Percentiles rank a stretch among this genome's conserved stretches.
These are phyloP conservation scores for Zaprionus lineosus DNA, from an alignment of 2,888 invertebrate genomes.

Conservation along the genomic window DNA sequence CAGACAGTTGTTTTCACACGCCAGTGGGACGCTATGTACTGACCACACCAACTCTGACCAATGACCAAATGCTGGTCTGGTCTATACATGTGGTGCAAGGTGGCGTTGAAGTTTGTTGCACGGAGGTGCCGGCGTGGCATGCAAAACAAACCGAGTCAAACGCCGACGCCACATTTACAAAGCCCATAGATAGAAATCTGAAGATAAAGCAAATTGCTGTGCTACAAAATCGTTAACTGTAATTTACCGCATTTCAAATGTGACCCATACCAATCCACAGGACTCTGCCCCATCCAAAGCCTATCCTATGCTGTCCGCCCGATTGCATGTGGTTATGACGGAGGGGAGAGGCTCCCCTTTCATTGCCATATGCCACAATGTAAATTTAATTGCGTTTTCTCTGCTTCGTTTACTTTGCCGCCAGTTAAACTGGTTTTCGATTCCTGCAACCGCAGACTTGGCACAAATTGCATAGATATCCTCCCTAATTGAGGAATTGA, in stretches of 20 bases:
- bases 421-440: slow-evolving; percentile 36
- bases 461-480: slow-evolving; percentile 29
- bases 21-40: slow-evolving; percentile 13
- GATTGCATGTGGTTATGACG: slow-evolving; percentile 55
- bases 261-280: slow-evolving; percentile 45
- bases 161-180: slow-evolving; percentile 68
- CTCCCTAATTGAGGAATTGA: slow-evolving; percentile 47
- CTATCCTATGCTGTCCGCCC: too few species aligned
- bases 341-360: slow-evolving; percentile 9
- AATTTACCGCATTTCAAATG: slow-evolving; percentile 75
- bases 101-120: slow-evolving; percentile 21
- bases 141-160: slow-evolving; percentile 68
- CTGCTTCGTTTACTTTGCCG: slow-evolving; percentile 4
- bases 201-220: slow-evolving; percentile 76
- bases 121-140: slow-evolving; percentile 55
- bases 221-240: slow-evolving; percentile 78
- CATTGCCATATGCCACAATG: slow-evolving; percentile 31
- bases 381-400: slow-evolving; percentile 55
- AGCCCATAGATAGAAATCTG: slow-evolving; percentile 67
- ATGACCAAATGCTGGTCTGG: slow-evolving; percentile 43
- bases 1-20: too few species aligned
- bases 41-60: slow-evolving; percentile 58
- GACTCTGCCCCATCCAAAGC: slow-evolving; percentile 15
- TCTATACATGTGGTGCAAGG: not conserved
- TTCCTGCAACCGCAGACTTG: slow-evolving; percentile 22